Percentiles rank a stretch among this genome's conserved stretches.
These are phyloP conservation scores for Malurus cyaneus DNA, from an alignment of 2,113 vertebrate species.

Conservation along the genomic window DNA sequence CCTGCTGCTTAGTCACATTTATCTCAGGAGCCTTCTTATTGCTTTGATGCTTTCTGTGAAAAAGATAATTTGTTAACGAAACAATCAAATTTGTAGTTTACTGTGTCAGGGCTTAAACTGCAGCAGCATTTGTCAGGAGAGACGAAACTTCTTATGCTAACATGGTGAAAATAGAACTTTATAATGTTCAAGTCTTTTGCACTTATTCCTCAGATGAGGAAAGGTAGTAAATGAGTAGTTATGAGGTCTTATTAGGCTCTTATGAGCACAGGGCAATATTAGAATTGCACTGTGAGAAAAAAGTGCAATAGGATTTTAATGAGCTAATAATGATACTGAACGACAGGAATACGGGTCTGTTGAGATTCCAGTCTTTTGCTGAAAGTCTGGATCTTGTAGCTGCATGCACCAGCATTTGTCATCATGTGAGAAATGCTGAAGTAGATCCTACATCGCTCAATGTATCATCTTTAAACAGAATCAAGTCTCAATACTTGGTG, in stretches of 20 bases:
- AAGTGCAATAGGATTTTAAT: background rate
- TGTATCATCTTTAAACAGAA: background rate
- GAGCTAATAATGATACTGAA: background rate
- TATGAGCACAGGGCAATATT: background rate
- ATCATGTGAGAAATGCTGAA: background rate
- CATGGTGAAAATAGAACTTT: background rate
- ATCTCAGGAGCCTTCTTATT: background rate
- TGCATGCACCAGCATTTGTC: background rate
- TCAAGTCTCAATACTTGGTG: background rate
- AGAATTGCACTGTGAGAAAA: background rate
- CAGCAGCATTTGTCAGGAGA: background rate
- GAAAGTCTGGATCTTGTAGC: background rate
- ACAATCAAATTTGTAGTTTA: background rate
- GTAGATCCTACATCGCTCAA: background rate
- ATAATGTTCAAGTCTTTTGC: background rate
- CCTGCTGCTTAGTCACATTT: constrained; percentile 14
- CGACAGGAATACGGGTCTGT: background rate
- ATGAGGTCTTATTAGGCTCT: background rate
- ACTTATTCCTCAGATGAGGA: background rate
- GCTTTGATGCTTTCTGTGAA: background rate
- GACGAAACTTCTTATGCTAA: background rate
- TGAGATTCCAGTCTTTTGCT: background rate
- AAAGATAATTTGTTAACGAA: constrained; percentile 7
- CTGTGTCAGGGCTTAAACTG: background rate
- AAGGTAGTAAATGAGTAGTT: background rate